Base-by-base conservation (phyloP, 2,113 vertebrate species). In the Brachypodius melanocephalos region DNA sequence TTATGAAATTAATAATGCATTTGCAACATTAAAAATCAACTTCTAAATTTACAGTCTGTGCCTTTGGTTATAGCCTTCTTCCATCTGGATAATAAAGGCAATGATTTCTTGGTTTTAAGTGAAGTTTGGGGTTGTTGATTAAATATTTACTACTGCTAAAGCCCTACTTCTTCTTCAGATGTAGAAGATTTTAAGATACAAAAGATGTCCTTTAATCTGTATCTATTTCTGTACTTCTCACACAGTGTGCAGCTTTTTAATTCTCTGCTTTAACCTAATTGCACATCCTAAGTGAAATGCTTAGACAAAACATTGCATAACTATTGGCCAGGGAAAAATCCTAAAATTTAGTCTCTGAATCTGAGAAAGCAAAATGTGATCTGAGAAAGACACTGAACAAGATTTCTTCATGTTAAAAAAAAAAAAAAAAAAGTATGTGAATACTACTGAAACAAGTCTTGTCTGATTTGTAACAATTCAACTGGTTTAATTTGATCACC, bases 121-220 rank as follows among this genome's bases (percentile, higher is more conserved):
- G 34, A 93, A 85, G 42, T 85, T 91, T 92, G 42, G 28, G 17
- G 24, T 65, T 78, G 69, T 81, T 93, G 58, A 69, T 88, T 91
- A 89, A 88, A 91, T 93, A 88, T 89, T 89, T 93, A 90, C 71
- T 75, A 63, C 36, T 51, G 19, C 10, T 82, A 85, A 95, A 93
- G 49, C n/a, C 10, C 16, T 57, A n/a, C 19, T 87, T 81, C 17
- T 86, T 72, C 73, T 74, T 89, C 65, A 91, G 87, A 89, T 22
- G 17, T 29, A 34, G 42, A 68, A 29, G 48, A 82, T 68, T 79
- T 85, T 78, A 89, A 89, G 45, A 79, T 36, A 94, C 74, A 91
- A 85, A 94, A 85, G 28, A 83, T 38, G n/a, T 80, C 76, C 55
- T 85, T 79, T 89, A 89, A 95, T 82, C 42, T 34, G 54, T 62